phyloP scores from a whole-genome alignment of 2,797 vertebrate species.

The Scomberomorus guttatus region DNA sequence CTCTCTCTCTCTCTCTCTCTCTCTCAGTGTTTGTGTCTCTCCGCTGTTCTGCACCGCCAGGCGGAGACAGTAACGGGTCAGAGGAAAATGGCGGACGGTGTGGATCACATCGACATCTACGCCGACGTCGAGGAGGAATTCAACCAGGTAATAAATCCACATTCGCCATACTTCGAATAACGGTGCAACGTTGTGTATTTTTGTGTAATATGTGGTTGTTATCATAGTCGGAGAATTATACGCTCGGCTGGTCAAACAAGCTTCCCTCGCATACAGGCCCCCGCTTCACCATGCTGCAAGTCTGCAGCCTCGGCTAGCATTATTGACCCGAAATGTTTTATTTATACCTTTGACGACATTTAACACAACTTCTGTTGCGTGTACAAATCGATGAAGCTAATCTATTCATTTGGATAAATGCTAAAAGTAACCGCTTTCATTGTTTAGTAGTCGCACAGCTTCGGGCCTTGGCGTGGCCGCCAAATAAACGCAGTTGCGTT shows the following conservation, averaged over 20 bases:
- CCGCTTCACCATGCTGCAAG: constrained; percentile 49
- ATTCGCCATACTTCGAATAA: fast-evolving
- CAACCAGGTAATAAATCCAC: constrained; percentile 88
- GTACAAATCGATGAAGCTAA: fast-evolving
- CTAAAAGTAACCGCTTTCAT: neutral
- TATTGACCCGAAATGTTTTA: neutral
- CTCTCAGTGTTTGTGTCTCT: constrained; percentile 62
- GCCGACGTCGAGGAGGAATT: constrained; percentile 99
- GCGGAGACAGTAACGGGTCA: constrained; percentile 64
- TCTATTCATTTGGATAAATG: fast-evolving
- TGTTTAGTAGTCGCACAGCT: neutral
- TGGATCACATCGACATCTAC: constrained; percentile 99
- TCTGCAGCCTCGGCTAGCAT: constrained; percentile 23
- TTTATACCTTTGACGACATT: neutral
- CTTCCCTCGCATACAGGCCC: constrained; percentile 26
- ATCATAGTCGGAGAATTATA: fast-evolving
- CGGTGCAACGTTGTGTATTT: fast-evolving
- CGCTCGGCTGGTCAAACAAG: neutral
- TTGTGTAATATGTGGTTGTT: fast-evolving
- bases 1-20: neutral
- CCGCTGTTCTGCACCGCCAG: constrained; percentile 34
- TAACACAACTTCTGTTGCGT: neutral
- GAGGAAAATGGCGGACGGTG: constrained; percentile 97
- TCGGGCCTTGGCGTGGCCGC: constrained; percentile 44
- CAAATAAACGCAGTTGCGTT: constrained; percentile 47